Evolutionary conservation across 2,888 invertebrate genomes (phyloP).

Genomic region (Stratiomys singularior): DNA sequence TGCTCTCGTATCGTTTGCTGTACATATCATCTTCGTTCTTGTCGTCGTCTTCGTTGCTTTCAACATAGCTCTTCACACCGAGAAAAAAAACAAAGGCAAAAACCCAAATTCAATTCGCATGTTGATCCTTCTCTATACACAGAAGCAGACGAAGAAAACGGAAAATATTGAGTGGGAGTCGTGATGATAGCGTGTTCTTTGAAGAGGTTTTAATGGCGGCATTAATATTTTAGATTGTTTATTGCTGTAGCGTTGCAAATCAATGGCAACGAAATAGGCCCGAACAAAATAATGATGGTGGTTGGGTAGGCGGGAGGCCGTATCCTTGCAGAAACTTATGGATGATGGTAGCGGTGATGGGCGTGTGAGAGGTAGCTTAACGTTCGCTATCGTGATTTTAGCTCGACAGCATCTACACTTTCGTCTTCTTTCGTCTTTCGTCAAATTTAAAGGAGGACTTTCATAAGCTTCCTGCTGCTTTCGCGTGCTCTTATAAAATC

Average conservation of each 20-base stretch:
- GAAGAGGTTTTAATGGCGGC: constrained; percentile 7
- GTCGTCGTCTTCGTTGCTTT: neutral
- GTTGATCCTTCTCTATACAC: no score
- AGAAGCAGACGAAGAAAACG: neutral
- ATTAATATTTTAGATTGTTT: constrained; percentile 1
- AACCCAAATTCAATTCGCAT: neutral
- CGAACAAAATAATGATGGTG: neutral
- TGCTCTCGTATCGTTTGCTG: no score
- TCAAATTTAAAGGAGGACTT: neutral
- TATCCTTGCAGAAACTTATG: neutral
- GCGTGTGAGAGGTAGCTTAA: neutral
- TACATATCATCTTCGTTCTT: neutral
- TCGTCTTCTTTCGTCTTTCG: neutral
- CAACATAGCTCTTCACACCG: neutral
- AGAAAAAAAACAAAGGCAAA: no score
- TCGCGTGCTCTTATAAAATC: neutral
- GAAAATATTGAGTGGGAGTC: neutral
- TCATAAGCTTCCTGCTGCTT: neutral
- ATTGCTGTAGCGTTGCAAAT: neutral
- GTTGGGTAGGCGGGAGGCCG: neutral
- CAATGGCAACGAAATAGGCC: neutral
- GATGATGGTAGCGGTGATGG: neutral
- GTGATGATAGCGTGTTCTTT: neutral
- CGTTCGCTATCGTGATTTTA: neutral
- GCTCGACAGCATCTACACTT: no score